Conservation (phyloP, 2,888 invertebrate species). For the Hypercompe scribonia region DNA sequence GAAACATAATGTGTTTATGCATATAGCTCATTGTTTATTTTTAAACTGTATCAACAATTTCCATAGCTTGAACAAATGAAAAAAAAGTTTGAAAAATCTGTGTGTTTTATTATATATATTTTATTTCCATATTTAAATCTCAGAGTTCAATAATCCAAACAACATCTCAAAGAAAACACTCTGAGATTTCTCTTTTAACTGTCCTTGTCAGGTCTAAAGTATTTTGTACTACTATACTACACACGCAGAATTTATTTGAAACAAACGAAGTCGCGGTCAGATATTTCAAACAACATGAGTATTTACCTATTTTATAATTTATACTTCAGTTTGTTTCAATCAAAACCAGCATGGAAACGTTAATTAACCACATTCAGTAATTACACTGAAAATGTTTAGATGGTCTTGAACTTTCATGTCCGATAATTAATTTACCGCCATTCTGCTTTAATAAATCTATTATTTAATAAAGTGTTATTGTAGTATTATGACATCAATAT, state of each 20-base stretch:
- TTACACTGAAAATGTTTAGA: slow-evolving; percentile 19
- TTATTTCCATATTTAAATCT: no score
- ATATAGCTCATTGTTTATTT: no score
- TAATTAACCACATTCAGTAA: slow-evolving; percentile 24
- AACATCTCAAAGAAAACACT: no score
- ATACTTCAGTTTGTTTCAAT: slow-evolving; percentile 18
- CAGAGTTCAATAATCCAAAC: no score
- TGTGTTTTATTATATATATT: no score
- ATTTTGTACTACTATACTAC: not conserved
- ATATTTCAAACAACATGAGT: slow-evolving; percentile 1
- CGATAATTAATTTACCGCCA: slow-evolving; percentile 31
- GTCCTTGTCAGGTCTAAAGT: not conserved
- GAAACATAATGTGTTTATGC: no score
- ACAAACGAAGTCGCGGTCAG: not conserved
- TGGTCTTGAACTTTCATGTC: slow-evolving; percentile 20
- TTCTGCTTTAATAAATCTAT: slow-evolving; percentile 20
- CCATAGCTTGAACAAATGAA: no score
- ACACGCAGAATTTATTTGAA: not conserved
- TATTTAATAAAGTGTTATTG: no score
- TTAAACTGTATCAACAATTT: no score
- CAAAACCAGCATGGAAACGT: slow-evolving; percentile 13
- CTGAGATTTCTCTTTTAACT: not conserved
- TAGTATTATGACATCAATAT: not conserved
- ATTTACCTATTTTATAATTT: slow-evolving; percentile 3
- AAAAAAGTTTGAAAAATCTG: no score